Evolutionary conservation across 1,140 invertebrate species (phyloP).

Genomic region (Rhopalosiphum padi): DNA sequence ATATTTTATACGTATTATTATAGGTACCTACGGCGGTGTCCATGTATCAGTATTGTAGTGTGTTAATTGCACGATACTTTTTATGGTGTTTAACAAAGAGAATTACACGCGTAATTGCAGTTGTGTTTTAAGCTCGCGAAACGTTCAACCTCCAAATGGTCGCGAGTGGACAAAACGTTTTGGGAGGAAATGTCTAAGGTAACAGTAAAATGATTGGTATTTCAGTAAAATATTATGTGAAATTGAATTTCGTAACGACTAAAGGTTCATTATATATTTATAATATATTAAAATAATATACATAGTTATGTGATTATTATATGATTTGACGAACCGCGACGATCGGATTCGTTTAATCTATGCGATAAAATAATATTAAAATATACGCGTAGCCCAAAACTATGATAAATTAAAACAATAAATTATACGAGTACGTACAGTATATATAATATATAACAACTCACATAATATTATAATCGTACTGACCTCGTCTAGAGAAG

Average conservation of each 20-base stretch:
- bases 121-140: not conserved
- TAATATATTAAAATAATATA: no score
- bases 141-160: not conserved
- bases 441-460: not conserved
- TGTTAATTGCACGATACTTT: not conserved
- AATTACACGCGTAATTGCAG: not conserved
- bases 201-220: not conserved
- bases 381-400: not conserved
- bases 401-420: not conserved
- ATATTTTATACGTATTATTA: not conserved
- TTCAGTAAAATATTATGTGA: not conserved
- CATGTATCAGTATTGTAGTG: not conserved
- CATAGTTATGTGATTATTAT: not conserved
- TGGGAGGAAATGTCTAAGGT: not conserved
- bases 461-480: not conserved
- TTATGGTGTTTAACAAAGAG: slow-evolving; percentile 2
- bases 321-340: not conserved
- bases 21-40: not conserved
- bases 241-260: not conserved
- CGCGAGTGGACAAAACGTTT: not conserved
- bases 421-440: not conserved
- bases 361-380: not conserved
- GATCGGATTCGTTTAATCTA: not conserved
- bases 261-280: not conserved
- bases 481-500: not conserved